These are phyloP conservation scores for Macrocentrus cingulum DNA, from an alignment of 1,140 invertebrate species.

Conservation along the genomic window DNA sequence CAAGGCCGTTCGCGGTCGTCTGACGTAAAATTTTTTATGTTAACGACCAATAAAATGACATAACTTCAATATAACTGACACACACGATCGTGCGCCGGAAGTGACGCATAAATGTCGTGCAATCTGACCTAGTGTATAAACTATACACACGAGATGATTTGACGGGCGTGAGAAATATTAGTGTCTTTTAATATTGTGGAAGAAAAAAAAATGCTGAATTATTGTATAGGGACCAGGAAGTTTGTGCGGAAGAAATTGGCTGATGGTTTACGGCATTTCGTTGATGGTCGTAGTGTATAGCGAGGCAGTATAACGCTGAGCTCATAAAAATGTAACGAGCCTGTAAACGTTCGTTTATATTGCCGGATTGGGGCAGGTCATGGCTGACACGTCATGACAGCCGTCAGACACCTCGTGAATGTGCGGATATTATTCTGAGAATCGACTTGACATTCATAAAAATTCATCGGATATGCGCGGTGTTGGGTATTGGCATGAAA, in stretches of 20 bases:
- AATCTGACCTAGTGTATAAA: conserved; percentile 34
- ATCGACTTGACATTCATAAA: background rate
- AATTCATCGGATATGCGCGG: background rate
- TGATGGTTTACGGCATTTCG: conserved; percentile 58
- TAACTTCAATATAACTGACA: conserved; percentile 38
- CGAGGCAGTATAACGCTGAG: conserved; percentile 51
- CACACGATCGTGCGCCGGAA: conserved; percentile 38
- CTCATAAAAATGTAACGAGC: conserved; percentile 62
- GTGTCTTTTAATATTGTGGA: too few relatives aligned
- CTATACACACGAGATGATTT: conserved; percentile 20
- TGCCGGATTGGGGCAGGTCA: conserved; percentile 56
- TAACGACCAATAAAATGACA: conserved; percentile 59
- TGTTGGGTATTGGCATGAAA: too few relatives aligned
- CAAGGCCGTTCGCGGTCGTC: conserved; percentile 34
- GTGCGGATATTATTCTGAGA: background rate
- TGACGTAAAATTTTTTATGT: conserved; percentile 58
- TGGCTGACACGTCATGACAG: conserved; percentile 37
- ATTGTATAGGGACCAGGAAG: conserved; percentile 23
- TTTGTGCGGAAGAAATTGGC: conserved; percentile 21
- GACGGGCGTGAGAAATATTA: conserved; percentile 2
- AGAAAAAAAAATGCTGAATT: conserved; percentile 26
- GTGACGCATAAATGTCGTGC: conserved; percentile 47
- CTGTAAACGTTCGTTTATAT: conserved; percentile 61
- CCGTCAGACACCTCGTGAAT: conserved; percentile 20
- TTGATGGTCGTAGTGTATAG: conserved; percentile 54